Evolutionary conservation across 2,797 vertebrate genomes (phyloP).

Genomic region (Micromesistius poutassou): DNA sequence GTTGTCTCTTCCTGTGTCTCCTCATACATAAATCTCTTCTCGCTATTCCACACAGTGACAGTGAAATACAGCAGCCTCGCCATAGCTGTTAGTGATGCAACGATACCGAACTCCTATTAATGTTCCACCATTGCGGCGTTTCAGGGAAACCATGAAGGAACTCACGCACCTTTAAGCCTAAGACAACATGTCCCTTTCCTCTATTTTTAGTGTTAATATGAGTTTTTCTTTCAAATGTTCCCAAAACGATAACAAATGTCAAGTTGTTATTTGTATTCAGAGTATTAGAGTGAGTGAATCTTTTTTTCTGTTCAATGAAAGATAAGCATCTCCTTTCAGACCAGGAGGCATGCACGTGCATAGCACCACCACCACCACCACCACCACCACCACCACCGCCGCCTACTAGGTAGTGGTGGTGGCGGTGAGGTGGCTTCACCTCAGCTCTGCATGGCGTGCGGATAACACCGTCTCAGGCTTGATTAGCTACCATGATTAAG

Average conservation of each 20-base stretch:
- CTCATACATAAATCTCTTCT: slow-evolving; percentile 18
- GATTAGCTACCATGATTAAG: slow-evolving; percentile 69
- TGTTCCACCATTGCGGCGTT: background rate
- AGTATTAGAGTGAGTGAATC: background rate
- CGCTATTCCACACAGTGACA: slow-evolving; percentile 9
- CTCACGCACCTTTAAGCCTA: background rate
- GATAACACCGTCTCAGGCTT: slow-evolving; percentile 62
- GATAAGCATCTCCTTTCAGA: background rate
- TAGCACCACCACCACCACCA: slow-evolving; percentile 48
- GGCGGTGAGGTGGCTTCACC: slow-evolving; percentile 27
- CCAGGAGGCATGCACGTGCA: background rate
- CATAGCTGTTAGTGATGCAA: slow-evolving; percentile 3
- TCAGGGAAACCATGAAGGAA: background rate
- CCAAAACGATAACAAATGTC: background rate
- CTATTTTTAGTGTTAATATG: background rate
- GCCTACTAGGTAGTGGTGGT: slow-evolving; percentile 51
- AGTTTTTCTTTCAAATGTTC: background rate
- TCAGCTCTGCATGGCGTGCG: slow-evolving; percentile 58
- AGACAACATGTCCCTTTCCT: background rate
- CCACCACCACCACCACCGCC: slow-evolving; percentile 54
- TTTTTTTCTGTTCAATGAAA: background rate
- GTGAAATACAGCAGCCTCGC: background rate
- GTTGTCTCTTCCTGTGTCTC: slow-evolving; percentile 26
- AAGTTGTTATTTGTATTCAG: background rate
- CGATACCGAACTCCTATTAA: background rate